Evolutionary conservation across 2,888 invertebrate species (phyloP), one percentile per base, ranked within the genome.

Genomic region (Drosophila pseudotakahashii): DNA sequence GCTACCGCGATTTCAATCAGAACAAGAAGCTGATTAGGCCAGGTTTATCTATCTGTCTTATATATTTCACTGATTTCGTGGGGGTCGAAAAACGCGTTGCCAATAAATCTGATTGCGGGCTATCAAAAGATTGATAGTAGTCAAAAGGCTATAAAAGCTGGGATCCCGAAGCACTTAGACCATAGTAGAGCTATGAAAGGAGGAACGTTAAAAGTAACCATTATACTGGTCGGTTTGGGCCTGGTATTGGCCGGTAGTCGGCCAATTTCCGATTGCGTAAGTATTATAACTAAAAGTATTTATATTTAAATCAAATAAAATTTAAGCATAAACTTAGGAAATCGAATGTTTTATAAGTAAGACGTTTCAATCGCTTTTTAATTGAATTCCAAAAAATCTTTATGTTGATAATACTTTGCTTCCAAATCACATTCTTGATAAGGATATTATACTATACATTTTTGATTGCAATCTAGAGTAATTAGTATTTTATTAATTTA

Each of bases 201-300:
- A 52, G 47, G n/a, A 48, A 57, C 73, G 19, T 23, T 79, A 37
- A 48, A 74, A 34, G 37, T 69, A 59, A 52, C 63, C 13, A 45
- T 85, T 16, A 51, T 82, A 3, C 6, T 77, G 50, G 76, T 69
- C 50, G 47, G 66, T 13, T 57, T 85, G 30, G 63, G 71, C 23
- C 55, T 63, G 7, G 72, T 55, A 13, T 13, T 58, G 57, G 80
- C 78, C 9, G 80, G 60, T 3, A 7, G 50, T 0, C 59, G 87
- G 9, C 89, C 89, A 19, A 89, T 90, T 54, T 90, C 89, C 3
- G 89, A 89, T 76, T 89, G 89, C 69, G 88, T 89, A 79, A 79
- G 80, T 68, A 26, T 26, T 26, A 26, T 26, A 26, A 19, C 19
- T n/a, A n/a, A n/a, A n/a, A n/a, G n/a, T n/a, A n/a, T n/a, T 19